These are phyloP conservation scores for Diplogasteroides magnus DNA, from an alignment of 1,140 invertebrate species.

Conservation along the genomic window DNA sequence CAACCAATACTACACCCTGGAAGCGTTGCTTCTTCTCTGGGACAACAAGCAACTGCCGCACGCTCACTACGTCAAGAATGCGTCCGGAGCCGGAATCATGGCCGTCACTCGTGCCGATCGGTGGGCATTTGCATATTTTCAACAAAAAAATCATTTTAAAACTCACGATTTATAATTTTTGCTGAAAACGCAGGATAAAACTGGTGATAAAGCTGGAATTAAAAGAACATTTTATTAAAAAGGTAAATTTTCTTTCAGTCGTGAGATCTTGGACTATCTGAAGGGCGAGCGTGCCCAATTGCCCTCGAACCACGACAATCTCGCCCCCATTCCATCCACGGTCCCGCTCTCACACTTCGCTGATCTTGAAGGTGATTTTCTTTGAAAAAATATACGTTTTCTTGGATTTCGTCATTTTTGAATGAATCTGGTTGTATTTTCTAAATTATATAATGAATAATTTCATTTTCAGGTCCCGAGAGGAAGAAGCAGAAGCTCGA, in stretches of 20 bases:
- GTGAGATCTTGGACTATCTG: constrained; percentile 20
- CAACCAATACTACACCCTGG: constrained; percentile 18
- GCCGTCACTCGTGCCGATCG: constrained; percentile 19
- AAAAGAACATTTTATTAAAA: neutral
- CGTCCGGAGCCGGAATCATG: constrained; percentile 8
- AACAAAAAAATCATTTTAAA: neutral
- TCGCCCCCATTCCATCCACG: constrained; percentile 8
- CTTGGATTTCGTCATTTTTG: no score
- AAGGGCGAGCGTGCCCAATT: constrained; percentile 17
- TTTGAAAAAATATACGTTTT: no score
- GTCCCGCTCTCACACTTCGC: constrained; percentile 15
- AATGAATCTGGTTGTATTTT: no score
- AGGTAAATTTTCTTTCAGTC: constrained; percentile 9
- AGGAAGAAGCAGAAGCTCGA: constrained; percentile 25
- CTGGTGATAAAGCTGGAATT: no score
- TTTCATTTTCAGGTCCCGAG: no score
- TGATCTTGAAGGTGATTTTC: constrained; percentile 1
- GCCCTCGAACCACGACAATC: constrained; percentile 15
- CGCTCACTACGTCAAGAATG: constrained; percentile 23
- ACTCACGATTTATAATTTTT: no score
- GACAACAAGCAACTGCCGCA: constrained; percentile 18
- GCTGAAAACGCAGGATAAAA: no score
- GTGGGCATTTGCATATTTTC: constrained; percentile 7
- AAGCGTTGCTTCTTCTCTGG: constrained; percentile 21
- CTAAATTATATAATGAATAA: no score